Percentiles rank a stretch among this genome's conserved stretches.
phyloP scores from a whole-genome alignment of 53 echinoderm and acorn worm species.

The Arbacia lixula region DNA sequence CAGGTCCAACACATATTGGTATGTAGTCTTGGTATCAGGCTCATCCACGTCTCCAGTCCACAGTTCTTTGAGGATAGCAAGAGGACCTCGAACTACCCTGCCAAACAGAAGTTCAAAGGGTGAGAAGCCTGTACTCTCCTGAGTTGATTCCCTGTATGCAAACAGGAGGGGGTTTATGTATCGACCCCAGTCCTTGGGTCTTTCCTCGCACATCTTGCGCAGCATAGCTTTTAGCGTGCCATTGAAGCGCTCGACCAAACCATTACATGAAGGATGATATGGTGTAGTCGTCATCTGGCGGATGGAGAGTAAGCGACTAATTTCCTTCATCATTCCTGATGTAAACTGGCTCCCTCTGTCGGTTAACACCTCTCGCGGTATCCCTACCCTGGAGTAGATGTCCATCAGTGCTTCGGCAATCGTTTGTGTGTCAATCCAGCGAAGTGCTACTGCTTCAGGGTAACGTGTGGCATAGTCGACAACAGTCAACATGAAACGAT shows the following conservation, averaged over 20 bases:
- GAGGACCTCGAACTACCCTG: slow-evolving; percentile 49
- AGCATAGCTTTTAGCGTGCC: slow-evolving; percentile 26
- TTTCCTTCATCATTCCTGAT: slow-evolving; percentile 53
- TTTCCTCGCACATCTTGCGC: slow-evolving; percentile 25
- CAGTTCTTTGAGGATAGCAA: slow-evolving; percentile 33
- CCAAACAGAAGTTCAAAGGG: slow-evolving; percentile 49
- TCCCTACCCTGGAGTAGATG: slow-evolving; percentile 25
- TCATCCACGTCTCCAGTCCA: slow-evolving; percentile 29
- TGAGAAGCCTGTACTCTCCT: slow-evolving; percentile 45
- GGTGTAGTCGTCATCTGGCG: slow-evolving; percentile 56
- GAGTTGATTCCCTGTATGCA: slow-evolving; percentile 37
- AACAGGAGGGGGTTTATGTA: slow-evolving; percentile 44
- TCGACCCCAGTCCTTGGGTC: slow-evolving; percentile 49
- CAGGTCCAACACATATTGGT: slow-evolving; percentile 39
- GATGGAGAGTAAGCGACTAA: slow-evolving; percentile 44
- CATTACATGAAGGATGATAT: slow-evolving; percentile 29
- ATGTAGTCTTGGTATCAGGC: slow-evolving; percentile 33
- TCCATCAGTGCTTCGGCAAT: background rate
- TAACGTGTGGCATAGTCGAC: slow-evolving; percentile 41
- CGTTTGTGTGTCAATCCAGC: slow-evolving; percentile 14
- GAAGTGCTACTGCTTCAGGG: slow-evolving; percentile 16
- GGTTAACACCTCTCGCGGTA: slow-evolving; percentile 25
- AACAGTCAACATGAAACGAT: slow-evolving; percentile 7
- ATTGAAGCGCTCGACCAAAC: slow-evolving; percentile 1
- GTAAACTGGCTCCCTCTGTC: slow-evolving; percentile 58